Base-by-base conservation (phyloP, 1,140 invertebrate genomes). In the Uloborus diversus region DNA sequence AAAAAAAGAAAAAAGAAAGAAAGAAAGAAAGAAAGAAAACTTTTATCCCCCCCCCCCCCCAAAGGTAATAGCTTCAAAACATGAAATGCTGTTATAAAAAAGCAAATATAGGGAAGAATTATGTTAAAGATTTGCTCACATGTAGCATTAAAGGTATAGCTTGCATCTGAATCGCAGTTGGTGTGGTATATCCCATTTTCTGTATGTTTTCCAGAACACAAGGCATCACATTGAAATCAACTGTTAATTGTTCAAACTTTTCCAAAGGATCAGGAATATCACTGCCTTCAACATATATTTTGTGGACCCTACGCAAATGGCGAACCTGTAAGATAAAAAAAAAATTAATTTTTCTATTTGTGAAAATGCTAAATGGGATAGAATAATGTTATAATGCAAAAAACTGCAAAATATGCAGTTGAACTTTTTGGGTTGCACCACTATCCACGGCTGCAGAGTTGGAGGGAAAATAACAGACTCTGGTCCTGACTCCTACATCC, bases 121-220 rank as follows among this genome's bases (percentile, higher is more conserved):
- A n/a, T n/a, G n/a, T n/a, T n/a, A n/a, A n/a, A n/a, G n/a, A n/a
- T n/a, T n/a, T n/a, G 66, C 80, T 81, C 51, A 81, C 80, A 76
- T 88, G 87, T 57, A 97, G 85, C 91, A 99, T 92, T 47, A 93
- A 89, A 17, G 97, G 95, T 81, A 98, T 90, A 0, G 94, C 93
- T 88, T 99, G 96, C 90, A 96, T 94, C 88, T 99, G 97, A 84
- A 99, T 93, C 0, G 96, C 92, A 7, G 97, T 98, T 11, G 97
- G 97, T 70, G 89, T 87, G 1, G 85, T 85, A 84, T 97, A 98
- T 0, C 92, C 92, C 84, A 91, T 91, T 30, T 89, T 88, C 28
- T 85, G 86, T 1, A 98, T 88, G 85, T 96, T 98, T 47, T 92
- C 85, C 14, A 94, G 85, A 0, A 98, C 85, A 61, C 89, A 87